These are phyloP conservation scores for Philotrypesis tridentata DNA, from an alignment of 1,140 invertebrate genomes.

Conservation along the genomic window DNA sequence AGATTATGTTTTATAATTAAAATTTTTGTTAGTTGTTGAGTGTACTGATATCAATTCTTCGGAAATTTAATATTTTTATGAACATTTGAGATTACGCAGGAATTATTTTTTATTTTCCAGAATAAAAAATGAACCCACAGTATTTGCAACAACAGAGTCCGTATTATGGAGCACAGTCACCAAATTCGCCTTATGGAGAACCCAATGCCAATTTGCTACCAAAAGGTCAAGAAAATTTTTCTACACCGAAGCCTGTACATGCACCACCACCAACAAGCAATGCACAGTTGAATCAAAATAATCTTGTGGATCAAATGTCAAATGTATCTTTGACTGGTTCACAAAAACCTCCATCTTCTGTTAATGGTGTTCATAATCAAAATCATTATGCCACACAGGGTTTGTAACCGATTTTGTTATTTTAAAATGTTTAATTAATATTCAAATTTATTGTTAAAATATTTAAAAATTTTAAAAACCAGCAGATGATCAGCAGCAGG, in stretches of 20 bases:
- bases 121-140: slow-evolving; percentile 62
- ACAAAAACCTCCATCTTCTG: slow-evolving; percentile 52
- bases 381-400: slow-evolving; percentile 50
- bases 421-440: neutral
- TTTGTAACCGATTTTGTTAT: slow-evolving; percentile 8
- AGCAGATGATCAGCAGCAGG: neutral
- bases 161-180: slow-evolving; percentile 52
- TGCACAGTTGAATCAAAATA: slow-evolving; percentile 54
- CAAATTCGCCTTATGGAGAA: slow-evolving; percentile 52
- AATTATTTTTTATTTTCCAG: neutral
- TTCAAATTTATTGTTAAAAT: neutral
- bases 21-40: too few relatives aligned
- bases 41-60: too few relatives aligned
- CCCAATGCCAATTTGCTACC: slow-evolving; percentile 56
- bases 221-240: slow-evolving; percentile 41
- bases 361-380: slow-evolving; percentile 56
- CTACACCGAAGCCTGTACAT: slow-evolving; percentile 47
- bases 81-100: neutral
- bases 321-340: slow-evolving; percentile 57
- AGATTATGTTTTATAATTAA: too few relatives aligned
- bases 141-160: slow-evolving; percentile 57
- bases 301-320: slow-evolving; percentile 59
- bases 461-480: neutral
- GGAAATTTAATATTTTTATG: neutral
- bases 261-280: slow-evolving; percentile 33